Conservation (phyloP, 2,888 invertebrate species). For the Philaethria dido region DNA sequence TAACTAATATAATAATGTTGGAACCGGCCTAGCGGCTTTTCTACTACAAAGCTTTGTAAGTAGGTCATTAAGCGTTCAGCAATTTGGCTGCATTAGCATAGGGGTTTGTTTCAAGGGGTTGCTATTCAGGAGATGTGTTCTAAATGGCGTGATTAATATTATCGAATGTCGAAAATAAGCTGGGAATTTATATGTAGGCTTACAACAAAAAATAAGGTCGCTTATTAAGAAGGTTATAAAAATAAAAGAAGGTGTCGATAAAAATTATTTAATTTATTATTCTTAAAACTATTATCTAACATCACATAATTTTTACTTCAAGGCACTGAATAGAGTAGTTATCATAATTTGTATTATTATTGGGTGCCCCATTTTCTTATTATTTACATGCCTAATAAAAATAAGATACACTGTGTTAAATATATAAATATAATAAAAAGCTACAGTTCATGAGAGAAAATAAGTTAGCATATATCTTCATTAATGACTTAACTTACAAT, state of each 20-base stretch:
- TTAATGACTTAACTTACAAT: slow-evolving; percentile 13
- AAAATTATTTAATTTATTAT: slow-evolving; percentile 54
- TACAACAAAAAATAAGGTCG: slow-evolving; percentile 28
- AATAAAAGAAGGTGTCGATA: slow-evolving; percentile 43
- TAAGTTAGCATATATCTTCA: slow-evolving; percentile 18
- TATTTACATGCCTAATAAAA: slow-evolving; percentile 44
- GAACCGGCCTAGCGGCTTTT: slow-evolving; percentile 52
- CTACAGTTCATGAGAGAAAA: slow-evolving; percentile 17
- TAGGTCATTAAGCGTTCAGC: slow-evolving; percentile 67
- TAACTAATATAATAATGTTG: slow-evolving; percentile 41
- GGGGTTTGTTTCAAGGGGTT: slow-evolving; percentile 61
- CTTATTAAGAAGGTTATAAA: slow-evolving; percentile 30
- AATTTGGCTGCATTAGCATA: slow-evolving; percentile 71
- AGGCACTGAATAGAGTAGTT: slow-evolving; percentile 65
- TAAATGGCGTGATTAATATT: slow-evolving; percentile 56
- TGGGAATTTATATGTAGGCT: slow-evolving; percentile 28
- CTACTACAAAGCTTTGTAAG: slow-evolving; percentile 58
- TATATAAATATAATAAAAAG: slow-evolving; percentile 25
- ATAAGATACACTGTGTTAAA: slow-evolving; percentile 16
- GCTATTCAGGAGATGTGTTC: slow-evolving; percentile 55
- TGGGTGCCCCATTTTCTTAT: slow-evolving; percentile 58
- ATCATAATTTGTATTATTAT: slow-evolving; percentile 57
- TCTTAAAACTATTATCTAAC: slow-evolving; percentile 57
- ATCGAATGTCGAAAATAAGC: slow-evolving; percentile 47
- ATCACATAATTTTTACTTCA: slow-evolving; percentile 69